Conservation (phyloP, 2,113 vertebrate species). For the Dipodomys merriami region DNA sequence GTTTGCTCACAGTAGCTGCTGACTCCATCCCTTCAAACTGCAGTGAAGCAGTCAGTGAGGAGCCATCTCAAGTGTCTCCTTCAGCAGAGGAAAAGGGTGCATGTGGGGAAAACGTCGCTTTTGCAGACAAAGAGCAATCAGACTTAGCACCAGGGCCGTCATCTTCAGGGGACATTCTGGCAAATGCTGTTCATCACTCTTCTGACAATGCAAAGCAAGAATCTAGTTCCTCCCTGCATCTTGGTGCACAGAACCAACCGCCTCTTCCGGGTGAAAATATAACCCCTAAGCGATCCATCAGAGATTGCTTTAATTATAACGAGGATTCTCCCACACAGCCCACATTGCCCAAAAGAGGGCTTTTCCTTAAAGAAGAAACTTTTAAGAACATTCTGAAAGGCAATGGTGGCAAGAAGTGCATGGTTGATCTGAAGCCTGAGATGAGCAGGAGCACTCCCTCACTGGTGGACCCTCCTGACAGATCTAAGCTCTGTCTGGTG, state of each 20-base stretch:
- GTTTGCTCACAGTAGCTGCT: slow-evolving; percentile 88
- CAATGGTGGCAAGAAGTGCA: slow-evolving; percentile 74
- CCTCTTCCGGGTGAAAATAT: slow-evolving; percentile 85
- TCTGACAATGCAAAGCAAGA: slow-evolving; percentile 67
- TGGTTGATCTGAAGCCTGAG: slow-evolving; percentile 88
- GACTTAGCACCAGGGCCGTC: background rate
- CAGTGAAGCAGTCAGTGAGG: slow-evolving; percentile 79
- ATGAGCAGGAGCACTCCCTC: slow-evolving; percentile 93
- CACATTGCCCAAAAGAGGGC: slow-evolving; percentile 91
- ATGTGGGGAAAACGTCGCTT: slow-evolving; percentile 56
- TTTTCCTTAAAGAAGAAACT: slow-evolving; percentile 87
- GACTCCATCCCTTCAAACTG: slow-evolving; percentile 82
- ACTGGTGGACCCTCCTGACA: slow-evolving; percentile 90
- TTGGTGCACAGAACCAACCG: slow-evolving; percentile 76
- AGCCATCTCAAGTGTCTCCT: slow-evolving; percentile 62
- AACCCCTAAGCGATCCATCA: slow-evolving; percentile 90
- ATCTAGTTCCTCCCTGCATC: slow-evolving; percentile 74
- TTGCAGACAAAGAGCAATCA: slow-evolving; percentile 31
- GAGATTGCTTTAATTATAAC: slow-evolving; percentile 89
- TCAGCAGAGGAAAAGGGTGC: slow-evolving; percentile 72
- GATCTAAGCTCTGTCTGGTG: slow-evolving; percentile 93
- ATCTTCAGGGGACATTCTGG: slow-evolving; percentile 11
- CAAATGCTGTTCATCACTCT: slow-evolving; percentile 17
- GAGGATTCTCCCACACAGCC: slow-evolving; percentile 93
- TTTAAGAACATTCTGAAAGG: slow-evolving; percentile 79